Percentiles rank a stretch among this genome's conserved stretches.
Evolutionary conservation across 2,797 vertebrate genomes (phyloP).

Genomic region (Spea hammondii): DNA sequence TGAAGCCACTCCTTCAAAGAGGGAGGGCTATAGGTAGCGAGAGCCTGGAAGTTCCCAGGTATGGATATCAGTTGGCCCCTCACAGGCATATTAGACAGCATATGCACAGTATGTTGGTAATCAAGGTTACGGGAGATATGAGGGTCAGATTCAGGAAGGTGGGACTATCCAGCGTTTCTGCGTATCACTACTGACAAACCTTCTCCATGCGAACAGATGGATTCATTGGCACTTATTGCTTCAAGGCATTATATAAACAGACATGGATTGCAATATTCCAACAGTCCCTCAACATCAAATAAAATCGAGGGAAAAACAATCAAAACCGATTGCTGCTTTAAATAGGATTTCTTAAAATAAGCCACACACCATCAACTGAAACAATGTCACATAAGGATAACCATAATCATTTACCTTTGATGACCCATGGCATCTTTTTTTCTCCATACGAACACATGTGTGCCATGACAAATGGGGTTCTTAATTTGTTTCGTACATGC

Average conservation of each 20-base stretch:
- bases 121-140: no score
- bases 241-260: background rate
- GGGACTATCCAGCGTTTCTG: no score
- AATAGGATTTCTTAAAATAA: background rate
- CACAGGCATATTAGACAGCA: no score
- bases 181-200: no score
- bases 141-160: no score
- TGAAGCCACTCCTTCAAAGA: no score
- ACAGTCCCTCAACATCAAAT: background rate
- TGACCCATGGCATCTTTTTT: slow-evolving; percentile 14
- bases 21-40: no score
- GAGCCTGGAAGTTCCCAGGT: no score
- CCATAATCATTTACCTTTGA: slow-evolving; percentile 27
- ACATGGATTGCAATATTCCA: background rate
- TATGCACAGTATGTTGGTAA: no score
- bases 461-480: slow-evolving; percentile 19
- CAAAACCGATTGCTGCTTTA: background rate
- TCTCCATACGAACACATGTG: slow-evolving; percentile 27
- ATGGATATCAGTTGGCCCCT: no score
- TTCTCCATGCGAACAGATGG: no score
- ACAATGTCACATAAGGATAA: slow-evolving; percentile 37
- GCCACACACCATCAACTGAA: background rate
- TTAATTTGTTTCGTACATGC: slow-evolving; percentile 19
- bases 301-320: background rate
- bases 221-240: no score